Percentiles rank a stretch among this genome's conserved stretches.
These are phyloP conservation scores for Heliconius melpomene DNA, from an alignment of 1,140 invertebrate genomes.

Conservation along the genomic window DNA sequence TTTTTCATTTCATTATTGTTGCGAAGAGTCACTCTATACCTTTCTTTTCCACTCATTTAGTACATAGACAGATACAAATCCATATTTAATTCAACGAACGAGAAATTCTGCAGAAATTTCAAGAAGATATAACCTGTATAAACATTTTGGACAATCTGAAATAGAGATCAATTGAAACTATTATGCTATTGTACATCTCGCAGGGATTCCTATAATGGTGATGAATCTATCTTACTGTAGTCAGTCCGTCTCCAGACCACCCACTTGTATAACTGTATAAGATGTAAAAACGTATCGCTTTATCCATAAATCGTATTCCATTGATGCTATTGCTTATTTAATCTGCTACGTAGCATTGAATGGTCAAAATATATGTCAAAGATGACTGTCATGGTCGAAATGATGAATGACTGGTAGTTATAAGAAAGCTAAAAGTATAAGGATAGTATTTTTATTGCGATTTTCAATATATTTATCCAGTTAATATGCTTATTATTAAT, in stretches of 20 bases:
- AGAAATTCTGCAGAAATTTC: no score
- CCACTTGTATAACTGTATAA: slow-evolving; percentile 58
- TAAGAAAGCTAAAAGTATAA: background rate
- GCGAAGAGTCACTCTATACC: background rate
- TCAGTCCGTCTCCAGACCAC: slow-evolving; percentile 57
- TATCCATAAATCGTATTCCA: slow-evolving; percentile 15
- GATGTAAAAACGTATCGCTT: slow-evolving; percentile 54
- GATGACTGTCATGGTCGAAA: background rate
- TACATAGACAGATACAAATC: no score
- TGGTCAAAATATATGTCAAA: slow-evolving; percentile 11
- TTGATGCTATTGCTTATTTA: slow-evolving; percentile 12
- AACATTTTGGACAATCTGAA: slow-evolving; percentile 12
- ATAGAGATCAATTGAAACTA: slow-evolving; percentile 45
- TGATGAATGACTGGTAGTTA: background rate
- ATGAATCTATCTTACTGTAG: slow-evolving; percentile 60
- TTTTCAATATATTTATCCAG: no score
- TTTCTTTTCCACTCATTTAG: no score
- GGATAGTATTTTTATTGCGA: background rate
- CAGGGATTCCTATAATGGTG: slow-evolving; percentile 53
- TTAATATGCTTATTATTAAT: no score
- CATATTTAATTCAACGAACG: no score
- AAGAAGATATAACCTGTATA: background rate
- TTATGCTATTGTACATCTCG: slow-evolving; percentile 49
- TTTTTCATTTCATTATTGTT: background rate
- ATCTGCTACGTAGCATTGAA: slow-evolving; percentile 6